These are phyloP conservation scores for Paracentrotus lividus DNA, from an alignment of 53 echinoderm and acorn worm genomes.

Conservation along the genomic window DNA sequence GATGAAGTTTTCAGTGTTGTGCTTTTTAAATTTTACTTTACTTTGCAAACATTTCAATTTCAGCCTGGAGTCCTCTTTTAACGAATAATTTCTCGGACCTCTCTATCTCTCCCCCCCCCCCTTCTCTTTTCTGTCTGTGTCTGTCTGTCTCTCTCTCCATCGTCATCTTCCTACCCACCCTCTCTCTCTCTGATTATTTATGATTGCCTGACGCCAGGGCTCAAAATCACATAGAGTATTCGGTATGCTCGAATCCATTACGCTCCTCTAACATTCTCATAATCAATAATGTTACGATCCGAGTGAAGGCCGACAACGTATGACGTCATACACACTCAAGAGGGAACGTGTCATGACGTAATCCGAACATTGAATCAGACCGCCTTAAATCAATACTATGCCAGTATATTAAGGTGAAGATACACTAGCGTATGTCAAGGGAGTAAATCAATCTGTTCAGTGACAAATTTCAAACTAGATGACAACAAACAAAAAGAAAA, in stretches of 20 bases:
- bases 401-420: no score
- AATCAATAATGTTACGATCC: constrained; percentile 7
- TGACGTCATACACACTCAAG: constrained; percentile 41
- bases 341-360: constrained; percentile 16
- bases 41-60: no score
- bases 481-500: no score
- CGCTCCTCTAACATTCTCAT: neutral
- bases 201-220: constrained; percentile 13
- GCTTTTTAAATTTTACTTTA: no score
- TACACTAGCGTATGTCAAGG: no score
- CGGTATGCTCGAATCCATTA: constrained; percentile 7
- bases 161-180: neutral
- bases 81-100: no score
- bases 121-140: neutral
- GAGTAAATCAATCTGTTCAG: no score
- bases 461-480: no score
- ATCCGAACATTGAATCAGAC: constrained; percentile 12
- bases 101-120: constrained; percentile 9
- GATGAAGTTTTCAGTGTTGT: no score
- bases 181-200: neutral
- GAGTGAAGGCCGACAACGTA: neutral
- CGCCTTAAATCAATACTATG: neutral
- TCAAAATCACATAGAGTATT: neutral
- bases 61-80: no score
- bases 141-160: neutral